Evolutionary conservation across 2,888 invertebrate genomes (phyloP).

Genomic region (Brachycybe producta): DNA sequence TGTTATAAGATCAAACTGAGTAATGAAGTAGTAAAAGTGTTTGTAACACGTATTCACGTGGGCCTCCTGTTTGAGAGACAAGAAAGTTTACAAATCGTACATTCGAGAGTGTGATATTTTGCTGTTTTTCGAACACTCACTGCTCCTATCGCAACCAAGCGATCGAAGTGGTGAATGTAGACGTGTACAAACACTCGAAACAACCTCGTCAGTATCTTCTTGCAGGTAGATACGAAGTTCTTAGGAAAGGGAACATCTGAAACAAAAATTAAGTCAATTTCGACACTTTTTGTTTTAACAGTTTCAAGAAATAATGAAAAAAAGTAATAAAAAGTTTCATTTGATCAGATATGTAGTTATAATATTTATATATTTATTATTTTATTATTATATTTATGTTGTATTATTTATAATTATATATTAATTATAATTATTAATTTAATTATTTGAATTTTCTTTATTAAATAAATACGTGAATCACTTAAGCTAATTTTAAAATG

Average conservation of each 20-base stretch:
- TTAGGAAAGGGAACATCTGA: constrained; percentile 75
- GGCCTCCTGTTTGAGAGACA: constrained; percentile 51
- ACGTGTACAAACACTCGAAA: constrained; percentile 87
- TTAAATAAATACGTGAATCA: too few relatives aligned
- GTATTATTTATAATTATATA: too few relatives aligned
- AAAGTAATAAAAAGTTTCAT: not conserved
- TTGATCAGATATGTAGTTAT: too few relatives aligned
- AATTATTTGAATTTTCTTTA: too few relatives aligned
- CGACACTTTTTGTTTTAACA: too few relatives aligned
- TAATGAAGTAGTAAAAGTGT: constrained; percentile 84
- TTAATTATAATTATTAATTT: too few relatives aligned
- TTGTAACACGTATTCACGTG: constrained; percentile 90
- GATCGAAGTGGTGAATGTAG: constrained; percentile 87
- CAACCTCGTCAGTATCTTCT: constrained; percentile 73
- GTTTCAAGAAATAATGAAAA: constrained; percentile 6
- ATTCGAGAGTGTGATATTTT: not conserved
- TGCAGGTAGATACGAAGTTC: constrained; percentile 59
- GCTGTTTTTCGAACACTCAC: constrained; percentile 43
- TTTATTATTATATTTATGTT: too few relatives aligned
- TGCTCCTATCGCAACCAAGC: constrained; percentile 70
- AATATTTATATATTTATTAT: too few relatives aligned
- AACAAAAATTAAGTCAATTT: constrained; percentile 23
- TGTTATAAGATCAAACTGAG: constrained; percentile 69
- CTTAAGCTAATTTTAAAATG: too few relatives aligned
- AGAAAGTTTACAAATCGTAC: not conserved